Conservation (phyloP, 2,888 invertebrate genomes). For the Morpho achilles region DNA sequence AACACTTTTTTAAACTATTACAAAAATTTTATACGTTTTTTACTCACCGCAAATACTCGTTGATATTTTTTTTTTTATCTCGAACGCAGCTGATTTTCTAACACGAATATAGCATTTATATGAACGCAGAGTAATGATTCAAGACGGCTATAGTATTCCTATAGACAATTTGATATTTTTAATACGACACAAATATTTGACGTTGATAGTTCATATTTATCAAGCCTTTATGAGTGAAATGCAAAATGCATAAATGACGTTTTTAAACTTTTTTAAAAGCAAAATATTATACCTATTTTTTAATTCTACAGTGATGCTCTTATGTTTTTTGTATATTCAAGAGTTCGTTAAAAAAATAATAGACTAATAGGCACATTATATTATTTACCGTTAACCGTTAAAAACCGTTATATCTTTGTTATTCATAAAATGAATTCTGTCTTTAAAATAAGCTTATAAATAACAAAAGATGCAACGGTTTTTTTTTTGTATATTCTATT, state of each 20-base stretch:
- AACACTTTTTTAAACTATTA: conserved; percentile 10
- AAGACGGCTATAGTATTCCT: conserved; percentile 1
- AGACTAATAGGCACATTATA: no score
- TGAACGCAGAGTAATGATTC: not conserved
- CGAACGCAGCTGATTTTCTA: conserved; percentile 16
- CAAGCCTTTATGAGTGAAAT: conserved; percentile 3
- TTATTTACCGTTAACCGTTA: no score
- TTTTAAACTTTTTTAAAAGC: not conserved
- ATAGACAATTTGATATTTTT: conserved; percentile 2
- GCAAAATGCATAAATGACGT: not conserved
- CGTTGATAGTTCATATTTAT: conserved; percentile 3
- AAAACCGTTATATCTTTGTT: no score
- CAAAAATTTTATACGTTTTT: conserved; percentile 18
- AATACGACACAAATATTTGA: conserved; percentile 6
- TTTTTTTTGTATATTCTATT: no score
- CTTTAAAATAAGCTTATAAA: no score
- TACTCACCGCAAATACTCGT: conserved; percentile 13
- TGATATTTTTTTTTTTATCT: conserved; percentile 8
- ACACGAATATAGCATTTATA: conserved; percentile 5
- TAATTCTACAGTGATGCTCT: no score
- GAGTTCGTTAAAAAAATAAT: no score
- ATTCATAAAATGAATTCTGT: no score
- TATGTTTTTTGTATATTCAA: no score
- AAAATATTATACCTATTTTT: not conserved
- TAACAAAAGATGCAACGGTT: no score